Base-by-base conservation (phyloP, 2,888 invertebrate species). In the Drosophila paramelanica region DNA sequence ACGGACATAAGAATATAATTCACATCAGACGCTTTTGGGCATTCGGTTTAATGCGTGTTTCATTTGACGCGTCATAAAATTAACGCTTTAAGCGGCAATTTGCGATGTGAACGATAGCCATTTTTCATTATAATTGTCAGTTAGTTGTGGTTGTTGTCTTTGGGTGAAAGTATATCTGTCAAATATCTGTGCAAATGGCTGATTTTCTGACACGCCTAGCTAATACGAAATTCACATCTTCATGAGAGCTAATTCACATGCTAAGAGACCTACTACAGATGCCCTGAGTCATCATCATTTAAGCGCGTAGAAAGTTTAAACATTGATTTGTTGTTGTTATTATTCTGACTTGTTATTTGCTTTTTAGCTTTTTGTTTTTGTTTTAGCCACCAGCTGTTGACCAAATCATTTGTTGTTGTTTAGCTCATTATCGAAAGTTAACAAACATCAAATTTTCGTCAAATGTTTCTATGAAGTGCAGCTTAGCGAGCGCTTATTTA, bases 221-320 rank as follows among this genome's bases (percentile, higher is more conserved):
- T 46, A 58, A 45, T 52, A 39, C 20, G 17, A 55, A 53, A 42
- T 60, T 59, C 46, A 67, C 38, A 41, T 64, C 31, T 20, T 57
- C 27, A 51, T 41, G 42, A 27, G 1, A 41, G 23, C 45, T 42
- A 49, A 52, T 59, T 49, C 60, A 60, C 56, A 57, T 70, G 71
- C 53, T 72, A 60, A 79, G 57, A 73, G 67, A 55, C 51, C 58
- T 56, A 43, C 58, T 50, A 14, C 31, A 41, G 36, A 76, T 72
- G 69, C 67, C 69, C 51, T 77, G 78, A 77, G 50, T 82, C 80
- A 82, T 60, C 80, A 82, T 60, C 46, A 17, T 11, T 38, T 55
- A 38, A 36, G 39, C n/a, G 31, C 10, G 62, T 75, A 84, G 81
- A 82, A 82, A 82, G 81, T 75, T 82, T 67, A 71, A 83, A 77